These are phyloP conservation scores for Ammospiza nelsoni DNA, from an alignment of 2,113 vertebrate species.

Conservation along the genomic window DNA sequence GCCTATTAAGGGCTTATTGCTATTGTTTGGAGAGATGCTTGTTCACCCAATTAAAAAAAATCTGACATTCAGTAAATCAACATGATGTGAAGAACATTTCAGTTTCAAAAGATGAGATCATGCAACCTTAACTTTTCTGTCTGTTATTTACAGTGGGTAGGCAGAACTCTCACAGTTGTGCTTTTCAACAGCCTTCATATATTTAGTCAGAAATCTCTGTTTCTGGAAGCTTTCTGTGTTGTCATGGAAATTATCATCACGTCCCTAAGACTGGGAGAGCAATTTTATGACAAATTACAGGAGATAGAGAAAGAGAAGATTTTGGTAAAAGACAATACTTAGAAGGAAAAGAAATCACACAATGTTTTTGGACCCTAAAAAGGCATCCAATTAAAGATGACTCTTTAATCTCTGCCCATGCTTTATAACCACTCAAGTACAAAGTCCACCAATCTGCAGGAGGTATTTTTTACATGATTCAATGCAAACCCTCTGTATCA, in stretches of 20 bases:
- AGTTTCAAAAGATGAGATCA: background rate
- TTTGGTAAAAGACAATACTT: constrained; percentile 17
- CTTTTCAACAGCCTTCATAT: background rate
- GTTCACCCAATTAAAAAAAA: background rate
- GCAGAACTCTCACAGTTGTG: constrained; percentile 24
- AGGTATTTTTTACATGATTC: background rate
- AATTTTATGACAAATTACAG: constrained; percentile 50
- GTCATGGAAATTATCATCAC: constrained; percentile 68
- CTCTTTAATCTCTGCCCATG: background rate
- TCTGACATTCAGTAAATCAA: background rate
- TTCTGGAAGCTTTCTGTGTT: constrained; percentile 42
- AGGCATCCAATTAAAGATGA: background rate
- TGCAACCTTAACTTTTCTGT: background rate
- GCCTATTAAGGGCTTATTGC: background rate
- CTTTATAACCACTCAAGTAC: background rate
- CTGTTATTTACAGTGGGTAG: background rate
- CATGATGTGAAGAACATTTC: background rate
- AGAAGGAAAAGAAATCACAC: background rate
- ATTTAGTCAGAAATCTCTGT: constrained; percentile 52
- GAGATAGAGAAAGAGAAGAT: constrained; percentile 12
- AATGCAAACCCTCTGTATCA: background rate
- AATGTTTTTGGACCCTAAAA: background rate
- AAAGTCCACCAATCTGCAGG: background rate
- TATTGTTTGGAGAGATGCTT: background rate
- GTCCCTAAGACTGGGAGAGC: constrained; percentile 15